phyloP scores from a whole-genome alignment of 2,113 vertebrate species.

The Micronycteris hirsuta region DNA sequence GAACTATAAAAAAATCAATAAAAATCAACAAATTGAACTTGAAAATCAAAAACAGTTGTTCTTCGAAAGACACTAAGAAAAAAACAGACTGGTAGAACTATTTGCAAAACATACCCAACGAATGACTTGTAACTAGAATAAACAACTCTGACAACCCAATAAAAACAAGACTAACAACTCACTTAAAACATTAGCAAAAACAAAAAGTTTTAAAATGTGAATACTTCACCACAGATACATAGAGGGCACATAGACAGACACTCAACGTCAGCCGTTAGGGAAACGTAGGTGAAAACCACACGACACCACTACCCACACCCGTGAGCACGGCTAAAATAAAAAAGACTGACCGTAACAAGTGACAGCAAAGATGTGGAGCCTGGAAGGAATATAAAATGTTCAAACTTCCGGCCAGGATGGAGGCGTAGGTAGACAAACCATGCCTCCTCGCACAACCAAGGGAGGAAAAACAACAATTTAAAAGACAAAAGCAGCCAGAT shows the following conservation, averaged over 20 bases:
- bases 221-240: neutral
- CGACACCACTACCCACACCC: too few species aligned
- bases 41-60: neutral
- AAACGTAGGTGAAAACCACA: neutral
- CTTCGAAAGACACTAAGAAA: neutral
- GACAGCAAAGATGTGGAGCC: neutral
- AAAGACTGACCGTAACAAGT: neutral
- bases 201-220: neutral
- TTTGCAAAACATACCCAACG: neutral
- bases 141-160: neutral
- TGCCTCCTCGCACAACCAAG: too few species aligned
- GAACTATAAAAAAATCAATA: neutral
- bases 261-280: neutral
- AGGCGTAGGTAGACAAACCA: too few species aligned
- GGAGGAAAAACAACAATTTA: too few species aligned
- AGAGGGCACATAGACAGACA: neutral
- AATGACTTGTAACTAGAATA: neutral
- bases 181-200: neutral
- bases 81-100: neutral
- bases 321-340: neutral
- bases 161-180: neutral
- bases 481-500: too few species aligned
- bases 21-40: neutral
- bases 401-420: too few species aligned
- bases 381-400: neutral